phyloP scores from a whole-genome alignment of 2,797 vertebrate species.

The Notolepis coatsorum region DNA sequence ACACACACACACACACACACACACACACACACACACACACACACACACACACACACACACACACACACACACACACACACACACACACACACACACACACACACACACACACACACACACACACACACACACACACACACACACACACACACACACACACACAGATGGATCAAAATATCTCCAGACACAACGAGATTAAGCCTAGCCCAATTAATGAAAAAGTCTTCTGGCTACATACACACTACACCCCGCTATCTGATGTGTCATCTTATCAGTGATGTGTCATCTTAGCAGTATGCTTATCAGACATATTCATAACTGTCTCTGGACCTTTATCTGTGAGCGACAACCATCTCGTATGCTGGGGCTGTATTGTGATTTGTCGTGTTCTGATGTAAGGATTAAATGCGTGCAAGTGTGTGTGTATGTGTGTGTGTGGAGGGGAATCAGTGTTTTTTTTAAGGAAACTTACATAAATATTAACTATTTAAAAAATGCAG shows the following conservation, averaged over 20 bases:
- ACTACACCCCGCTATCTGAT: not conserved
- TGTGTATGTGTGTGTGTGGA: conserved; percentile 1
- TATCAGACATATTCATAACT: not conserved
- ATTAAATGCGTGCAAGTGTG: conserved; percentile 1
- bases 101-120: not conserved
- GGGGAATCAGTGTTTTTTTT: no score
- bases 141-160: not conserved
- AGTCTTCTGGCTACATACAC: not conserved
- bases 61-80: not conserved
- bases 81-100: not conserved
- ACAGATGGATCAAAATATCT: not conserved
- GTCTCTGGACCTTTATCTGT: not conserved
- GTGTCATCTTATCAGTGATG: conserved; percentile 15
- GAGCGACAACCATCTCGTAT: not conserved
- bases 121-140: not conserved
- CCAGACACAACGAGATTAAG: not conserved
- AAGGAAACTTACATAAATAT: no score
- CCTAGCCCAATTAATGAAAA: not conserved
- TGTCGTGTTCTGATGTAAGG: not conserved
- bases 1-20: not conserved
- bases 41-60: conserved; percentile 3
- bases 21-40: not conserved
- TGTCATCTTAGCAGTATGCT: conserved; percentile 9
- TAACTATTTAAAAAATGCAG: no score
- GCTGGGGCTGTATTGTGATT: not conserved